These are phyloP conservation scores for Collichthys lucidus DNA, from an alignment of 2,113 vertebrate genomes.

Conservation along the genomic window DNA sequence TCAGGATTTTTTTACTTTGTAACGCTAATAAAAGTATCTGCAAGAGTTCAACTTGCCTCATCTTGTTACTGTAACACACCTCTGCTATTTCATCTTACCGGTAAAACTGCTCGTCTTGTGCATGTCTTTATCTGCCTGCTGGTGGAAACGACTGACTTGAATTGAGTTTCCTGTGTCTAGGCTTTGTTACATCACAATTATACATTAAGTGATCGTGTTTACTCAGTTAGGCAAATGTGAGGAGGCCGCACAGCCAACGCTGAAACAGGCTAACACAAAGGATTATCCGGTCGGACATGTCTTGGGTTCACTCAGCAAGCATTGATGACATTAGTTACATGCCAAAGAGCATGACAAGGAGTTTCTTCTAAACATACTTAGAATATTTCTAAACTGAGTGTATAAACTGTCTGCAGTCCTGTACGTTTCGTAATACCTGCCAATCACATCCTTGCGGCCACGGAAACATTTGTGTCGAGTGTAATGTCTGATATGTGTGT, in stretches of 20 bases:
- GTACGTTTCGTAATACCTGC: constrained; percentile 20
- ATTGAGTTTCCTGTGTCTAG: constrained; percentile 1
- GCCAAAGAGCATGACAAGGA: constrained; percentile 54
- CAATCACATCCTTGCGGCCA: not conserved
- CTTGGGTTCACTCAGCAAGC: constrained; percentile 64
- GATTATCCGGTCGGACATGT: constrained; percentile 50
- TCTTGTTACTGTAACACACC: constrained; percentile 60
- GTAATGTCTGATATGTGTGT: not conserved
- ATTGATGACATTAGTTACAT: constrained; percentile 68
- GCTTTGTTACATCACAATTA: constrained; percentile 21
- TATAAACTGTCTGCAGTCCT: not conserved
- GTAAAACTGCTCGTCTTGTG: constrained; percentile 13
- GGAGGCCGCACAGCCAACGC: constrained; percentile 23
- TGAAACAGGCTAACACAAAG: constrained; percentile 42
- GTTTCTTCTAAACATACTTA: constrained; percentile 42
- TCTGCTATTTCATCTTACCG: constrained; percentile 25
- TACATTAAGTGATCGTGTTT: constrained; percentile 2
- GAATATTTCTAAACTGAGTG: constrained; percentile 42
- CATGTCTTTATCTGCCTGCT: constrained; percentile 63
- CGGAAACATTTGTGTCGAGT: constrained; percentile 14
- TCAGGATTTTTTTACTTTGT: constrained; percentile 9
- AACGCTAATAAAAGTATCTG: constrained; percentile 46
- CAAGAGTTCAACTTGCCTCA: constrained; percentile 62
- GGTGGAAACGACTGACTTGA: constrained; percentile 31
- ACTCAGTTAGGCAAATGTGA: constrained; percentile 43